Percentiles rank a stretch among this genome's conserved stretches.
Conservation (phyloP, 2,113 vertebrate genomes). For the western clawed frog (Xenopus tropicalis) region DNA sequence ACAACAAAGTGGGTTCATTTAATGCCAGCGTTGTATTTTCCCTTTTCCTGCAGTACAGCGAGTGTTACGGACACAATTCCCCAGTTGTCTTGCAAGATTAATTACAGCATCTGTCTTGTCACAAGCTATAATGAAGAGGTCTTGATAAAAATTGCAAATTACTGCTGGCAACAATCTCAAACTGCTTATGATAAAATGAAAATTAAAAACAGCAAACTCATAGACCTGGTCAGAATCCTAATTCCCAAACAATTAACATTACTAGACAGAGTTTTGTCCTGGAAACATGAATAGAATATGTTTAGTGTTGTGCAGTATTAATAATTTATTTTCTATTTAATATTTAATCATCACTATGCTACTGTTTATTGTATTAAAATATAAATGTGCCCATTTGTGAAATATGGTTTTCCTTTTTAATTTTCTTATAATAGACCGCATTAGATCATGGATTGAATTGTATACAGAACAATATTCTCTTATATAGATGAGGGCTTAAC, state of each 20-base stretch:
- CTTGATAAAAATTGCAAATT: slow-evolving; percentile 97
- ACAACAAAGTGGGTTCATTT: slow-evolving; percentile 55
- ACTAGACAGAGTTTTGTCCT: slow-evolving; percentile 59
- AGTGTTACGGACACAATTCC: slow-evolving; percentile 74
- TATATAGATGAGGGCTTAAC: no score
- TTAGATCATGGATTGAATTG: no score
- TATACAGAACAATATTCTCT: no score
- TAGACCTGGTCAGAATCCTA: slow-evolving; percentile 89
- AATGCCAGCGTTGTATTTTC: slow-evolving; percentile 37
- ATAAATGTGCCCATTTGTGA: not conserved
- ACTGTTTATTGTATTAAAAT: slow-evolving; percentile 74
- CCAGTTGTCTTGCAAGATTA: slow-evolving; percentile 92
- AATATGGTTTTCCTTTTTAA: no score
- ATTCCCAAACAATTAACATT: slow-evolving; percentile 67
- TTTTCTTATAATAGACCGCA: no score
- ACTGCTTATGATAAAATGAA: slow-evolving; percentile 99
- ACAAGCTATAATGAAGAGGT: slow-evolving; percentile 94
- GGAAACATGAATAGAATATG: slow-evolving; percentile 72
- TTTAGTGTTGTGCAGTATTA: slow-evolving; percentile 74
- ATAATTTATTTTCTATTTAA: slow-evolving; percentile 82
- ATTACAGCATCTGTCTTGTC: slow-evolving; percentile 99
- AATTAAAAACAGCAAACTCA: slow-evolving; percentile 95
- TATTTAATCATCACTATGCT: slow-evolving; percentile 82
- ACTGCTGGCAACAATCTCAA: slow-evolving; percentile 96
- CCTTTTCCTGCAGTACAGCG: slow-evolving; percentile 59